These are phyloP conservation scores for Callithrix jacchus DNA, from an alignment of 2,113 vertebrate species.

Conservation along the genomic window DNA sequence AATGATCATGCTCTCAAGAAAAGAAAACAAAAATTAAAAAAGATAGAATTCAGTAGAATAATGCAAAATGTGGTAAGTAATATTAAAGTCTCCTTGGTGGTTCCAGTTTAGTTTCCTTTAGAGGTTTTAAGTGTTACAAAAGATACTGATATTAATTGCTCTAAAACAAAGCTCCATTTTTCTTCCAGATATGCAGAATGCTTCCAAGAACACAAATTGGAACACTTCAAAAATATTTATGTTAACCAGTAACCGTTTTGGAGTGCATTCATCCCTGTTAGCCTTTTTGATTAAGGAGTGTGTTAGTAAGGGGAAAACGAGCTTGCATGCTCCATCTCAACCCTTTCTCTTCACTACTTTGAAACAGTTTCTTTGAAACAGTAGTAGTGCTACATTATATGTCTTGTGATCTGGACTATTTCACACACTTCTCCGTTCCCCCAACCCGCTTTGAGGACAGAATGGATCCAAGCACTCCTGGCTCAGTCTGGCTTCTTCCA, in stretches of 20 bases:
- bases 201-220: conserved; percentile 45
- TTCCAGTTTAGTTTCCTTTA: conserved; percentile 44
- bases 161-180: conserved; percentile 44
- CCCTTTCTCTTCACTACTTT: background rate
- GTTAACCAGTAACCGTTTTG: conserved; percentile 4
- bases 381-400: background rate
- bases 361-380: background rate
- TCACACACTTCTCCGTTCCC: background rate
- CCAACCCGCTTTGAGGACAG: background rate
- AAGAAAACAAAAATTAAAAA: background rate
- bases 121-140: conserved; percentile 42
- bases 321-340: background rate
- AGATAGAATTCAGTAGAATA: background rate
- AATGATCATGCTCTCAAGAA: background rate
- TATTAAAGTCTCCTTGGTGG: background rate
- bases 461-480: background rate
- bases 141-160: conserved; percentile 60
- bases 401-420: background rate
- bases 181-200: conserved; percentile 35
- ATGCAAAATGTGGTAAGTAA: conserved; percentile 29
- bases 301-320: background rate
- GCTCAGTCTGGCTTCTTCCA: conserved; percentile 18
- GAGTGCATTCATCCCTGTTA: background rate
- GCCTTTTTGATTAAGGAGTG: background rate
- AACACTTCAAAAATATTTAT: conserved; percentile 48